phyloP scores from a whole-genome alignment of 1,140 invertebrate species.

The Psix sp. region DNA sequence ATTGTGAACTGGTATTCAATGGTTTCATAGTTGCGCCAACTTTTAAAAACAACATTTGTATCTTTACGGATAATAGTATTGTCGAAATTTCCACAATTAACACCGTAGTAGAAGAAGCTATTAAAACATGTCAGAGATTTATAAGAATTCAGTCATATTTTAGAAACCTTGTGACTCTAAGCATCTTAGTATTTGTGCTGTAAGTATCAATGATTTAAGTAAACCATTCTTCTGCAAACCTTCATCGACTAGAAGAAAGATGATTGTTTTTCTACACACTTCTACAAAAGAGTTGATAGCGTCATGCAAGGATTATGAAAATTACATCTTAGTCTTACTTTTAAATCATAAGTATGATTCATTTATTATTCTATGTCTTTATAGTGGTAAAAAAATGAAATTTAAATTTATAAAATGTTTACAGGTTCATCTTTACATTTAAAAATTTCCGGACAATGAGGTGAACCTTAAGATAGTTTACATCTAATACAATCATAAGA shows the following conservation, averaged over 20 bases:
- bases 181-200: not conserved
- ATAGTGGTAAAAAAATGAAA: too few relatives aligned
- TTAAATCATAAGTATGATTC: too few relatives aligned
- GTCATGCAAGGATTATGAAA: too few relatives aligned
- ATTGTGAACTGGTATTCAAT: not conserved
- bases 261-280: not conserved
- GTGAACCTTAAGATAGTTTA: too few relatives aligned
- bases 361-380: too few relatives aligned
- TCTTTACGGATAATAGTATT: not conserved
- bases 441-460: too few relatives aligned
- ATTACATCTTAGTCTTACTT: too few relatives aligned
- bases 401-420: too few relatives aligned
- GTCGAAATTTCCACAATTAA: not conserved
- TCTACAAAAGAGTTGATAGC: too few relatives aligned
- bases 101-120: not conserved
- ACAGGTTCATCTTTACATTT: too few relatives aligned
- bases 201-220: not conserved
- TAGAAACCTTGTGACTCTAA: not conserved
- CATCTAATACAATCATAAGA: too few relatives aligned
- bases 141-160: not conserved
- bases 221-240: not conserved
- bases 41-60: slow-evolving; percentile 1
- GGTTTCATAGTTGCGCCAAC: not conserved
- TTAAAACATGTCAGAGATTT: not conserved
- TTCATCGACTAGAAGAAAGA: not conserved